phyloP scores from a whole-genome alignment of 2,888 invertebrate species.

The Nymphalis urticae region DNA sequence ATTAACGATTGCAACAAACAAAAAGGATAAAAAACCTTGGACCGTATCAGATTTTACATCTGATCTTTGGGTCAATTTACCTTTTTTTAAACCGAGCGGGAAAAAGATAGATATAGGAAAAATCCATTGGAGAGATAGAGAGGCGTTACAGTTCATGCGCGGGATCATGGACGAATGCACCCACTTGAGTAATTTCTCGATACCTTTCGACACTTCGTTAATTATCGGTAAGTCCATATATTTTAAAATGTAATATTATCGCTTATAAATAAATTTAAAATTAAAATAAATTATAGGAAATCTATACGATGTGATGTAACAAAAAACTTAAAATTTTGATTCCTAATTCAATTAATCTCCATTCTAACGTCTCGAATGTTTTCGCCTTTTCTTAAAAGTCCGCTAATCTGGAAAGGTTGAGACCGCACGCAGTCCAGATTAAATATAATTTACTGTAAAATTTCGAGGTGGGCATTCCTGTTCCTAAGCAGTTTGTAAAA shows the following conservation, averaged over 20 bases:
- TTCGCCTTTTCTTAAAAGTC: too few relatives aligned
- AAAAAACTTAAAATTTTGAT: too few relatives aligned
- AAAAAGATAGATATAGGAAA: slow-evolving; percentile 81
- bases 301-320: too few relatives aligned
- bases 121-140: slow-evolving; percentile 87
- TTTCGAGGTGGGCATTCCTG: too few relatives aligned
- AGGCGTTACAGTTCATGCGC: slow-evolving; percentile 95
- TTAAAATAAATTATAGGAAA: too few relatives aligned
- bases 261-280: too few relatives aligned
- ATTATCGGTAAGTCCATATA: slow-evolving; percentile 83
- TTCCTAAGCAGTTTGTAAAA: too few relatives aligned
- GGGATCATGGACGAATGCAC: slow-evolving; percentile 99
- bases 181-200: slow-evolving; percentile 95
- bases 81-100: slow-evolving; percentile 60
- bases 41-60: slow-evolving; percentile 65
- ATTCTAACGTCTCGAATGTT: too few relatives aligned
- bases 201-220: slow-evolving; percentile 92
- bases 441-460: too few relatives aligned
- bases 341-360: too few relatives aligned
- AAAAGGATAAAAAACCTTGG: slow-evolving; percentile 55
- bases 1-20: slow-evolving; percentile 12
- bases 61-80: slow-evolving; percentile 66
- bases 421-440: too few relatives aligned
- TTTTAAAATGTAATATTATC: not conserved
- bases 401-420: too few relatives aligned